Base-by-base conservation (phyloP, 2,888 invertebrate genomes). In the Amblyjoppa fuscipennis region DNA sequence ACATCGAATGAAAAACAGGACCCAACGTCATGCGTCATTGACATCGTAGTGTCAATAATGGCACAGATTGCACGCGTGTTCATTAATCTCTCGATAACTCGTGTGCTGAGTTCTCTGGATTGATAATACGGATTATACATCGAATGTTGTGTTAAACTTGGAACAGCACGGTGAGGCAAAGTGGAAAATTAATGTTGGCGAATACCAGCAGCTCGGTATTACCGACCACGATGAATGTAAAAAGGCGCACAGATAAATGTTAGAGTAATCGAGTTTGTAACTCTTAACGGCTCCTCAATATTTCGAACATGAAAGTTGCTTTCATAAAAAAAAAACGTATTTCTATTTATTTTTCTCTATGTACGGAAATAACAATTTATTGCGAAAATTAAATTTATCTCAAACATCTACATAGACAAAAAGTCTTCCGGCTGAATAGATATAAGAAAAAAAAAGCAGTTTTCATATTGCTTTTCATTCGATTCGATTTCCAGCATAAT, bases 41-140 rank as follows among this genome's bases (percentile, higher is more conserved):
- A 69, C 41, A 77, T 69, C 11, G 28, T n/a, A 77, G 41, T 13
- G 74, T 59, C 61, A 61, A 75, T 45, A 75, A 45, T 61, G n/a
- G 69, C 56, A 34, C 31, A 31, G 70, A 59, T 70, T 31, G 9
- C 59, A 70, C 4, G 7, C n/a, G 56, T 49, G 51, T n/a, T 13
- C 45, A 28, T n/a, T 20, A 41, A 77, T 77, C 25, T 45, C 16
- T 9, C 41, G 13, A 56, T 28, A 41, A 34, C 70, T 61, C 13
- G 6, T 28, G 31, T n/a, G 56, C 41, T 13, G 6, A 38, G 68
- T 68, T 53, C 41, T 38, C 5, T 20, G 6, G 31, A 25, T 16
- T 53, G 20, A 69, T 41, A 45, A 69, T 38, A 49, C 38, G n/a
- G 77, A 78, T 70, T 41, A 51, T 20, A 51, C 7, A 9, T 11